Base-by-base conservation (phyloP, 2,113 vertebrate species). In the Rallus limicola region DNA sequence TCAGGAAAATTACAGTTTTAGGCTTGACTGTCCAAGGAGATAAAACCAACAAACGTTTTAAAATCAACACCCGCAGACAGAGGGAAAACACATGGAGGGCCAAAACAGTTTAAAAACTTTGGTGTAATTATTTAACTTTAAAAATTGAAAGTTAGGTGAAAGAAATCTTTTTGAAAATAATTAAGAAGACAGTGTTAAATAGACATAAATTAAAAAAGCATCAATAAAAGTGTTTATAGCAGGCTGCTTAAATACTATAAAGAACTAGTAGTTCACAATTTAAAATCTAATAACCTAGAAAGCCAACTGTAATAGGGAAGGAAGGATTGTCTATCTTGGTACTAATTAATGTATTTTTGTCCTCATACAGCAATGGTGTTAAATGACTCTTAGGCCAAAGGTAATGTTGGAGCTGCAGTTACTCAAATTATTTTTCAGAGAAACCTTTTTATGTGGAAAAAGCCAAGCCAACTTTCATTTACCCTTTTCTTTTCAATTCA, bases 31-130 rank as follows among this genome's bases (percentile, higher is more conserved):
- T 34, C 13, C 29, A 52, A 71, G 23, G 17, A 90, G 10, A 53
- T 20, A 62, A 0, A 18, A 15, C 5, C 17, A 25, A 62, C 13
- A 85, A 87, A 44, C 38, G 46, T 13, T 21, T 50, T 17, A 86
- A 86, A 92, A 88, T n/a, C 25, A 76, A 26, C 11, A 11, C 4
- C 33, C 31, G 17, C 3, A 3, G 13, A 13, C 6, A 83, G n/a
- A 48, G 6, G 5, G 11, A 58, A 71, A 86, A 77, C 3, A 11
- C 1, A 2, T 0, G 4, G 8, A 76, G 3, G 4, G 6, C 29
- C 38, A 94, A 84, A 94, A 17, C 3, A 26, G 25, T 24, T 74
- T 6, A 2, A 48, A 28, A n/a, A 31, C 3, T 5, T 33, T 72
- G 20, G 11, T 50, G 79, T 65, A 33, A 11, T 69, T 72, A 76